Percentiles rank a stretch among this genome's conserved stretches.
These are phyloP conservation scores for Paraescarpia echinospica DNA, from an alignment of 1,140 invertebrate species.

Conservation along the genomic window DNA sequence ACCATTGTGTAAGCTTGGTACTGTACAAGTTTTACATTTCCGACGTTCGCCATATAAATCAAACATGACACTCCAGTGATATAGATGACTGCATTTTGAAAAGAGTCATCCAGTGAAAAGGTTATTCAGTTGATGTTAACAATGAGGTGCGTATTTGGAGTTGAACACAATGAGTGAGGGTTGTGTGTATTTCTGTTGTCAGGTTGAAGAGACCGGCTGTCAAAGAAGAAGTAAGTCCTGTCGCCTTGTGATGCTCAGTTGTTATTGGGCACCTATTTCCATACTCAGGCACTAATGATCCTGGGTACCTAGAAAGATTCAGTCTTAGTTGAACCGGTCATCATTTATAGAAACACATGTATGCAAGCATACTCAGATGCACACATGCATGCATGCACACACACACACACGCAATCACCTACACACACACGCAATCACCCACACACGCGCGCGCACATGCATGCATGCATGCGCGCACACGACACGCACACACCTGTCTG, in stretches of 20 bases:
- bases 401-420: neutral
- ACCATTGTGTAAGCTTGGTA: neutral
- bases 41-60: neutral
- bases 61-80: neutral
- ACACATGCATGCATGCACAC: neutral
- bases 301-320: too few species aligned
- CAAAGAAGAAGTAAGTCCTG: neutral
- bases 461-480: neutral
- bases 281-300: neutral
- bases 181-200: neutral
- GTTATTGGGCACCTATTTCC: neutral
- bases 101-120: neutral
- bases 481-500: neutral
- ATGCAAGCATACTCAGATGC: neutral
- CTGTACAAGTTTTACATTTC: neutral
- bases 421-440: neutral
- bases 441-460: neutral
- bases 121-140: neutral
- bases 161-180: neutral
- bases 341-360: neutral
- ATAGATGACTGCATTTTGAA: too few species aligned
- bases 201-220: neutral
- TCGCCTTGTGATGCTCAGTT: neutral
- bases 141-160: neutral
- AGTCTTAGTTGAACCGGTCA: too few species aligned